Conservation (phyloP, 2,113 vertebrate species). For the Shinisaurus crocodilurus region DNA sequence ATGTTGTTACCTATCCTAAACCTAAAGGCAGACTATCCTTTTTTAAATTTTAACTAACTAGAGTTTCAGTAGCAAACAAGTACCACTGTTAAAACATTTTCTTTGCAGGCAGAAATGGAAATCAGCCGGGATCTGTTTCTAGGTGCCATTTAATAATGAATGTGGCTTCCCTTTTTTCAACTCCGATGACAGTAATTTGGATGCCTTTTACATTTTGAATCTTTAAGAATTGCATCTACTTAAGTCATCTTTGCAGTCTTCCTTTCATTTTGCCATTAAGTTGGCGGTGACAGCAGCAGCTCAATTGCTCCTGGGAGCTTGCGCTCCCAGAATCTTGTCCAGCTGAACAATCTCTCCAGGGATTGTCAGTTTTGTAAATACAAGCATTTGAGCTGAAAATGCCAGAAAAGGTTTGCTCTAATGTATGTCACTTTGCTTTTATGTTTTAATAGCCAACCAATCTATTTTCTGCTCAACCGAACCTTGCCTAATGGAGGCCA, state of each 20-base stretch:
- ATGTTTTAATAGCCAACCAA: background rate
- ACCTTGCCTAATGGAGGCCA: background rate
- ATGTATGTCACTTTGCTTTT: background rate
- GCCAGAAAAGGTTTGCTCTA: background rate
- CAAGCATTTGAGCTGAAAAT: slow-evolving; percentile 9
- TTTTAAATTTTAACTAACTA: background rate
- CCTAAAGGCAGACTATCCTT: background rate
- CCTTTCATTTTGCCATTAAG: background rate
- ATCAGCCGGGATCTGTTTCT: background rate
- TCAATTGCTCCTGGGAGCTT: background rate
- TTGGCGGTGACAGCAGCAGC: background rate
- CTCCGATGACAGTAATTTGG: background rate
- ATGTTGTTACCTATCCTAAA: background rate
- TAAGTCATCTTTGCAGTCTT: background rate
- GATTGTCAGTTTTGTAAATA: slow-evolving; percentile 2
- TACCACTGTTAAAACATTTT: background rate
- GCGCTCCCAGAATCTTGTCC: background rate
- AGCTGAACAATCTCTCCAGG: background rate
- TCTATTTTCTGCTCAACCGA: background rate
- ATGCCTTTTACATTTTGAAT: background rate
- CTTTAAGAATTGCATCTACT: background rate
- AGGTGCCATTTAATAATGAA: background rate
- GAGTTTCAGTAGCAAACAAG: background rate
- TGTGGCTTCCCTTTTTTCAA: background rate
- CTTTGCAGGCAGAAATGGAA: slow-evolving; percentile 1